Evolutionary conservation across 1,140 invertebrate genomes (phyloP).

Genomic region (Acyrthosiphon pisum): DNA sequence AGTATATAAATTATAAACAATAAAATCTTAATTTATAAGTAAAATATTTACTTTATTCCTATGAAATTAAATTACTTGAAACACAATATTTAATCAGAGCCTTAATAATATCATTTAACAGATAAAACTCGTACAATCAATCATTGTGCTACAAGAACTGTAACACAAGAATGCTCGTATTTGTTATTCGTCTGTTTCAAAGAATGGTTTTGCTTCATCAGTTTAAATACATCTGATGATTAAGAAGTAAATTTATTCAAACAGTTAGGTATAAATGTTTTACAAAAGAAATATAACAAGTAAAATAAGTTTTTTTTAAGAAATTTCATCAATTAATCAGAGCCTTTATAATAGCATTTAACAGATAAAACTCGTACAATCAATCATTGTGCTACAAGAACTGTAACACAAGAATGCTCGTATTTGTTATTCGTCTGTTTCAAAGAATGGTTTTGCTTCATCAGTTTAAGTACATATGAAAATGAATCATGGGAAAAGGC

Average conservation of each 20-base stretch:
- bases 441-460: conserved; percentile 55
- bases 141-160: conserved; percentile 9
- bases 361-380: conserved; percentile 33
- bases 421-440: conserved; percentile 44
- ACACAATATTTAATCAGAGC: conserved; percentile 37
- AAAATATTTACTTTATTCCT: no score
- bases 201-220: conserved; percentile 52
- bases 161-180: background rate
- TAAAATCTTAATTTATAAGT: background rate
- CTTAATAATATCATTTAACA: conserved; percentile 45
- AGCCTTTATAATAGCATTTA: conserved; percentile 35
- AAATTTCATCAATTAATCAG: background rate
- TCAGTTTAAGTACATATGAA: conserved; percentile 1
- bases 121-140: conserved; percentile 20
- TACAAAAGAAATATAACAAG: no score
- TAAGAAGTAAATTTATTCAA: background rate
- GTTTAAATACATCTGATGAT: background rate
- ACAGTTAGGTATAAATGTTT: background rate
- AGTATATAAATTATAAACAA: background rate
- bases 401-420: background rate
- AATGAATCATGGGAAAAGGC: background rate
- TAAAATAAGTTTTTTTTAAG: background rate
- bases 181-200: conserved; percentile 44
- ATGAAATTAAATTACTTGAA: background rate
- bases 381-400: background rate